Base-by-base conservation (phyloP, 2,888 invertebrate species). In the Psococerastis gibbosa region DNA sequence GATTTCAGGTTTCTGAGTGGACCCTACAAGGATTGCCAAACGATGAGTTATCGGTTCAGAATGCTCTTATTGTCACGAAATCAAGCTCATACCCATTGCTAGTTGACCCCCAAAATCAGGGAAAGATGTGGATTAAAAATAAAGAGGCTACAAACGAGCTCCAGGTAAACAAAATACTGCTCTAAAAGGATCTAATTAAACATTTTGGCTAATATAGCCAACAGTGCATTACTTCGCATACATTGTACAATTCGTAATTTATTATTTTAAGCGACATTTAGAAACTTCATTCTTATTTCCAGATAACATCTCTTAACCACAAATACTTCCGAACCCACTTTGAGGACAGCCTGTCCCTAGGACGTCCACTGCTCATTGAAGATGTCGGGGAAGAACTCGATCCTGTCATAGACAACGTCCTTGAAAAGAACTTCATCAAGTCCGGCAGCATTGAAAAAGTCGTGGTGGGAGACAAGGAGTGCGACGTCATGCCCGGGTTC, bases 391-490 rank as follows among this genome's bases (percentile, higher is more conserved):
- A 89, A 47, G 94, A 95, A 54, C 64, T 95, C 41, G 95, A 95
- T 65, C 95, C 95, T 2, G 89, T 94, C 0, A 76, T 95, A 45
- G 95, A 95, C 57, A 95, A 95, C 60, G 88, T 95, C 0, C 67
- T 95, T 17, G 94, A 95, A 58, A 95, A 92, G 60, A 95, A 95
- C 62, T 95, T 94, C 57, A 92, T 95, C 43, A 94, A 94, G 64
- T 91, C 91, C 5, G 95, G 95, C 42, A 84, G 88, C 8, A 92
- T 92, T 50, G 87, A 89, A 57, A 95, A 95, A 64, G 68, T 65
- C 0, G 73, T 88, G 32, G 83, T 91, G 0, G 89, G 89, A 0
- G 95, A 95, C 59, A 95, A 95, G 56, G 95, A 95, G 63, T 91
- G 89, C 56, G 95, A 95, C 56, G 89, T 95, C 0, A 82, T 92